Evolutionary conservation across 2,888 invertebrate species (phyloP).

Genomic region (Disparrhopalites patrizii): DNA sequence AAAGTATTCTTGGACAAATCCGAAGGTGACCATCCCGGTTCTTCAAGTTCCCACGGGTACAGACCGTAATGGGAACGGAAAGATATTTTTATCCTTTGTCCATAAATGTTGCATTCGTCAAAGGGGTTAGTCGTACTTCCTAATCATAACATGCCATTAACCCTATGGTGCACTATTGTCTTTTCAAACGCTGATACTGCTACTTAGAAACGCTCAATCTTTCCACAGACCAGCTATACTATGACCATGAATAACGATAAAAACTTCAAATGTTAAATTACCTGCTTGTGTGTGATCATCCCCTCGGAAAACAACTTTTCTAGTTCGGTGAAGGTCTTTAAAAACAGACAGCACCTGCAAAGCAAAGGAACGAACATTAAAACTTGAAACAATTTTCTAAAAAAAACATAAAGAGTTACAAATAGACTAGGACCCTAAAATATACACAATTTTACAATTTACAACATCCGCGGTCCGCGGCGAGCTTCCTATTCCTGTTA

Average conservation of each 20-base stretch:
- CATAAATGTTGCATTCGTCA: constrained; percentile 16
- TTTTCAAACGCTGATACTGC: neutral
- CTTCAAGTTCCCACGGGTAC: constrained; percentile 2
- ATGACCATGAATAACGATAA: neutral
- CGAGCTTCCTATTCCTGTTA: too few relatives aligned
- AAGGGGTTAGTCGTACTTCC: too few relatives aligned
- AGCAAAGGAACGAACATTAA: neutral
- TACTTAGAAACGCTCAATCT: neutral
- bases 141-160: neutral
- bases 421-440: too few relatives aligned
- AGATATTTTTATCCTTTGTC: constrained; percentile 4
- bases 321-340: constrained; percentile 40
- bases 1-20: neutral
- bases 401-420: too few relatives aligned
- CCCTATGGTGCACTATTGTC: neutral
- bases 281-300: constrained; percentile 37
- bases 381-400: neutral
- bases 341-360: constrained; percentile 39
- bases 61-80: constrained; percentile 2
- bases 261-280: too few relatives aligned
- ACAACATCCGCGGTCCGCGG: too few relatives aligned
- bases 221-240: neutral
- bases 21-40: neutral
- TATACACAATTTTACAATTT: too few relatives aligned
- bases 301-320: constrained; percentile 38